phyloP scores from a whole-genome alignment of 2,797 vertebrate genomes.

The Characodon lateralis region DNA sequence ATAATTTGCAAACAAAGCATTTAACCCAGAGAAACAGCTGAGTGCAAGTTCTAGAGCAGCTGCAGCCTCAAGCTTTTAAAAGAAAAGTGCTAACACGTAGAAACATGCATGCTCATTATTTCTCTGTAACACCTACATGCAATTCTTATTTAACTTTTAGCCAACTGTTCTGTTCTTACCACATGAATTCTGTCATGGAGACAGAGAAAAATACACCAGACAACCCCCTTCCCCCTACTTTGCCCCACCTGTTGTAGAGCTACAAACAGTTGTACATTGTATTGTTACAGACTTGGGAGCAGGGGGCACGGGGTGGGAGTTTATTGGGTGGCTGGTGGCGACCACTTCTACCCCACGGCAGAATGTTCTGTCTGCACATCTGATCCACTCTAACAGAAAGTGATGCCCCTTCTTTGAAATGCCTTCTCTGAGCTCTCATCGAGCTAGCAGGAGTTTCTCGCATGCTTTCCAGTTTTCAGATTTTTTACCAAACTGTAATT shows the following conservation, averaged over 20 bases:
- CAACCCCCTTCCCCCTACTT: constrained; percentile 43
- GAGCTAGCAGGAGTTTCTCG: constrained; percentile 46
- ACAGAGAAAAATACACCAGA: constrained; percentile 69
- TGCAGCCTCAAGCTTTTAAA: constrained; percentile 29
- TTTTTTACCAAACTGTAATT: constrained; percentile 36
- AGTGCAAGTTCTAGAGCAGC: constrained; percentile 24
- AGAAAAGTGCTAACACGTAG: constrained; percentile 37
- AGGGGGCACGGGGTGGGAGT: background rate
- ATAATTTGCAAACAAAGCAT: background rate
- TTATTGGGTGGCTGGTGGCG: background rate
- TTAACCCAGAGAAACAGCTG: constrained; percentile 3
- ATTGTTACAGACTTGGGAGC: constrained; percentile 68
- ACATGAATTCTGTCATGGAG: constrained; percentile 71
- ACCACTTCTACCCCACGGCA: constrained; percentile 43
- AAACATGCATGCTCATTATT: constrained; percentile 32
- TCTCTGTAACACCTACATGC: constrained; percentile 21
- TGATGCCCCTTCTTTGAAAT: constrained; percentile 58
- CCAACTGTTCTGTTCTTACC: constrained; percentile 45
- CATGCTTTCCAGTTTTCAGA: constrained; percentile 36
- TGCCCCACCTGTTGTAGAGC: constrained; percentile 76
- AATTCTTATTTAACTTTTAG: constrained; percentile 30
- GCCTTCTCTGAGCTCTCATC: constrained; percentile 63
- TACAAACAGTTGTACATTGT: constrained; percentile 75
- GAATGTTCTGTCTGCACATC: constrained; percentile 54
- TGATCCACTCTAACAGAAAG: constrained; percentile 65